These are phyloP conservation scores for Pammene fasciana DNA, from an alignment of 2,888 invertebrate species.

Conservation along the genomic window DNA sequence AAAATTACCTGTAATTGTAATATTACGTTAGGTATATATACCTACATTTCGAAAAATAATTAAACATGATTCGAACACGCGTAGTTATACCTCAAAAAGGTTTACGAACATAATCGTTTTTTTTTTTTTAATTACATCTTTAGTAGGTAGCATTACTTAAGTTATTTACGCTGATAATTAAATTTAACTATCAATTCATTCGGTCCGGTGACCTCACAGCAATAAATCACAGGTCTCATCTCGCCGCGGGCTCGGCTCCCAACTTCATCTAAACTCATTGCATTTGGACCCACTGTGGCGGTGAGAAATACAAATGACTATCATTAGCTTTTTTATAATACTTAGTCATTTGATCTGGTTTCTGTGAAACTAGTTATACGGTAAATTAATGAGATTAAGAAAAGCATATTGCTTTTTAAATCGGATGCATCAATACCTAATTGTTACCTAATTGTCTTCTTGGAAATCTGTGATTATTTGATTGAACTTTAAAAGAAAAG, in stretches of 20 bases:
- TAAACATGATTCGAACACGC: too few species aligned
- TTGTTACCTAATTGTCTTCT: background rate
- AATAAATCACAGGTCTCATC: conserved; percentile 40
- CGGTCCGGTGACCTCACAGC: conserved; percentile 20
- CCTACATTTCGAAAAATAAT: too few species aligned
- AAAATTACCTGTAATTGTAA: conserved; percentile 2
- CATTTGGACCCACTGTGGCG: conserved; percentile 16
- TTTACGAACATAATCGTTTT: too few species aligned
- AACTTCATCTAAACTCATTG: conserved; percentile 27
- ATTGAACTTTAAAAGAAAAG: too few species aligned
- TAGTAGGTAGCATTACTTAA: conserved; percentile 7
- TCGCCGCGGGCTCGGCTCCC: conserved; percentile 23
- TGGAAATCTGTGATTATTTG: too few species aligned
- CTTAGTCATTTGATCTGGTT: conserved; percentile 21
- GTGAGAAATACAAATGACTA: conserved; percentile 35
- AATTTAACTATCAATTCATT: conserved; percentile 39
- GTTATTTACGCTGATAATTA: conserved; percentile 26
- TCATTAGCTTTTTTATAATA: conserved; percentile 32
- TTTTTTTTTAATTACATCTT: background rate
- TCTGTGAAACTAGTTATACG: background rate
- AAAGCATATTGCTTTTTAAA: background rate
- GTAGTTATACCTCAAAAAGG: too few species aligned
- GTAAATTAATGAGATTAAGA: conserved; percentile 10
- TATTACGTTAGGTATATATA: background rate
- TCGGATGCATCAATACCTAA: background rate